phyloP scores from a whole-genome alignment of 1,140 invertebrate species.

The Brachionus koreanus region DNA sequence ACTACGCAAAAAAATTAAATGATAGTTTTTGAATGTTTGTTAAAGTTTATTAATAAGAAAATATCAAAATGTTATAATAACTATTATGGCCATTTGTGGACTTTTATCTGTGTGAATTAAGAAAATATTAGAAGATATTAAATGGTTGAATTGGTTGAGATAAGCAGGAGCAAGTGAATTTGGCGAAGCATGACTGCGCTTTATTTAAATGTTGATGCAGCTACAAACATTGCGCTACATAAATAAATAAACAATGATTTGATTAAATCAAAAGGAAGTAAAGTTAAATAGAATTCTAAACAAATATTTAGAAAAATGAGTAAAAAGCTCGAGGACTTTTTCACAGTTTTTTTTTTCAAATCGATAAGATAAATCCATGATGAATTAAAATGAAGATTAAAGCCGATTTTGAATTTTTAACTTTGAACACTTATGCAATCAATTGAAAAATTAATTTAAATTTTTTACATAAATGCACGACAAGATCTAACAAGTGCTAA shows the following conservation, averaged over 20 bases:
- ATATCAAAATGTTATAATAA: too few relatives aligned
- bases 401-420: not conserved
- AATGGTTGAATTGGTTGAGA: not conserved
- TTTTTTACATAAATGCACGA: not conserved
- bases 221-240: not conserved
- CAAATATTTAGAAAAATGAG: conserved; percentile 18
- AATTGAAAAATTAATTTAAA: not conserved
- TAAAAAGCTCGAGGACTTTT: not conserved
- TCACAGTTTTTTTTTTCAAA: conserved; percentile 3
- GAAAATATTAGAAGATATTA: not conserved
- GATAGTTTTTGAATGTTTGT: too few relatives aligned
- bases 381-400: not conserved
- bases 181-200: not conserved
- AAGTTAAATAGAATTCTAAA: not conserved
- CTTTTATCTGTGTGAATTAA: not conserved
- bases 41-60: too few relatives aligned
- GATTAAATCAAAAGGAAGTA: not conserved
- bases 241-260: conserved; percentile 17
- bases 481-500: not conserved
- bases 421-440: conserved; percentile 12
- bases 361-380: conserved; percentile 27
- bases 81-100: too few relatives aligned
- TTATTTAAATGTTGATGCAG: not conserved
- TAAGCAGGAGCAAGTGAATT: not conserved
- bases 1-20: too few relatives aligned